Conservation (phyloP, 2,797 vertebrate species). For the Cryptoprocta ferox region DNA sequence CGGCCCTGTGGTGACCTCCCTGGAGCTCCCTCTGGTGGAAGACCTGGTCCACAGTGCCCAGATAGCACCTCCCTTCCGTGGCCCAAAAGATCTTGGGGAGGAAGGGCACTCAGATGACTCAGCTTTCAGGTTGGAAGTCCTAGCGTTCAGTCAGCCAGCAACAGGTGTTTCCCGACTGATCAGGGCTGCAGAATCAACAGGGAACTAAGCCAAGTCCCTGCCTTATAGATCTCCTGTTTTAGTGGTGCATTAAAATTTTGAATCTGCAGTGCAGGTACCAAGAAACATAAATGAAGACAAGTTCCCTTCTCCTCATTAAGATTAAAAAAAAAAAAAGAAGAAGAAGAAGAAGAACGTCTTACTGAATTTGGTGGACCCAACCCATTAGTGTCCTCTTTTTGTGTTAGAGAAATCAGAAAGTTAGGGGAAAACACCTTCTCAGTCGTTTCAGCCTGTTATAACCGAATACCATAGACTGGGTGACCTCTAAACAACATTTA, state of each 20-base stretch:
- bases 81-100: rapidly evolving
- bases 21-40: conserved; percentile 73
- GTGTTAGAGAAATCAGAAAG: not conserved
- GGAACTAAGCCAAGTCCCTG: not conserved
- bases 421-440: not conserved
- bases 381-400: not conserved
- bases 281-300: not conserved
- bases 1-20: not conserved
- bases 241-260: not conserved
- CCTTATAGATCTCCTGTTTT: not conserved
- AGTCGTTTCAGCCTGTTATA: not conserved
- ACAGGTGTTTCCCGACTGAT: not conserved
- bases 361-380: not conserved
- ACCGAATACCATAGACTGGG: not conserved
- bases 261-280: not conserved
- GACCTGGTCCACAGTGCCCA: not conserved
- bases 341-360: not conserved
- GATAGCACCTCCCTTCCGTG: rapidly evolving
- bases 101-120: not conserved
- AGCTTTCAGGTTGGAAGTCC: not conserved
- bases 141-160: not conserved
- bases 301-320: not conserved
- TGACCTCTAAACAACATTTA: not conserved
- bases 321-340: too few species aligned
- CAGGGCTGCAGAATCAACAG: not conserved